Evolutionary conservation across 2,113 vertebrate genomes (phyloP).

Genomic region (Varanus salvator): DNA sequence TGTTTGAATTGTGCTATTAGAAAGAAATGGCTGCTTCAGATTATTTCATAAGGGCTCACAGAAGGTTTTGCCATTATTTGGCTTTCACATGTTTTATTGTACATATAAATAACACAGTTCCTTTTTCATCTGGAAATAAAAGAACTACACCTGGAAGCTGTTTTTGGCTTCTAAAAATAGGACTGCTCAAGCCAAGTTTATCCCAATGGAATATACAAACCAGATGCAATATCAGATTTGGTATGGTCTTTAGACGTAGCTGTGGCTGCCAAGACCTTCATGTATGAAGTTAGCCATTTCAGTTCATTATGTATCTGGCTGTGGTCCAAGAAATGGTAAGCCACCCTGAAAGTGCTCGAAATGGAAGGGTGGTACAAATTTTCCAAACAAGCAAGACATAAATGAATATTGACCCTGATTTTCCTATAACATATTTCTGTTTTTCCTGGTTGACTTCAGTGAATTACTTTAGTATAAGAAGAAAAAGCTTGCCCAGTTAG

Average conservation of each 20-base stretch:
- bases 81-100: background rate
- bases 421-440: background rate
- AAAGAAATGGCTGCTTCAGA: conserved; percentile 13
- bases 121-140: conserved; percentile 30
- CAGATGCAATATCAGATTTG: background rate
- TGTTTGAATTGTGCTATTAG: background rate
- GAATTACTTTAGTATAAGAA: background rate
- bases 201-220: background rate
- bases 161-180: conserved; percentile 24
- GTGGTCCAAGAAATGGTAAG: background rate
- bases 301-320: conserved; percentile 5
- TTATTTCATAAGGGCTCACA: conserved; percentile 15
- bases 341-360: background rate
- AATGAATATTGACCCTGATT: conserved; percentile 6
- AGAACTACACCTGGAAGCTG: conserved; percentile 35
- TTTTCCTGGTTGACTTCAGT: conserved; percentile 19
- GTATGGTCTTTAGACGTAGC: conserved; percentile 10
- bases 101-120: background rate
- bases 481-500: background rate
- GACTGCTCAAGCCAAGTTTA: background rate
- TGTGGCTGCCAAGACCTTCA: conserved; percentile 31
- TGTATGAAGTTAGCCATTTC: conserved; percentile 6
- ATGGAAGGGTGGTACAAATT: background rate
- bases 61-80: conserved; percentile 20
- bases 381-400: background rate